Evolutionary conservation across 1,140 invertebrate genomes (phyloP), one percentile per base, ranked within the genome.

Genomic region (Aleiodes sp.): DNA sequence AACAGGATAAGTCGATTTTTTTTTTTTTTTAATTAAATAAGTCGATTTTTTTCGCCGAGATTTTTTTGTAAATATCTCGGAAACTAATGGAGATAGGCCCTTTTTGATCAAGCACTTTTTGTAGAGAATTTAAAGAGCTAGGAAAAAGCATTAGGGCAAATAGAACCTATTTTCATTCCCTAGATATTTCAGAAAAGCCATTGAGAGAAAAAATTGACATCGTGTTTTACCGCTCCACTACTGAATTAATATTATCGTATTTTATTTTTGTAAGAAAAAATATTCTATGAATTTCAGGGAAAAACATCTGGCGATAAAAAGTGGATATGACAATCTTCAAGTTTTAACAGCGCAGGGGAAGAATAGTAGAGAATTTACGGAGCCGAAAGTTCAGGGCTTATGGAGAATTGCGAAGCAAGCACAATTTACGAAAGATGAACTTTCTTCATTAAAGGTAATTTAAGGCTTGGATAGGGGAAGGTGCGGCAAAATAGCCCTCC

Each of bases 301-400:
- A 10, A 93, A 93, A 77, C 92, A 96, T 81, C 86, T 89, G 39
- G 91, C 92, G 37, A 84, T 98, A 8, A 91, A 93, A 77, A 91
- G 93, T 79, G 92, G 92, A 64, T 96, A 92, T 80, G 93, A 96
- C 78, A 90, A 90, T 57, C 84, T 98, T 28, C 91, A 94, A 73
- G 88, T 91, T 59, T 81, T 93, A 43, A 88, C 94, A 14, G 89
- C 91, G 9, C 90, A 89, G 84, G 92, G 92, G 16, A 92, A 93
- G 0, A 90, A 91, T 66, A 93, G 92, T 72, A 91, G 90, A 79
- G 94, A 96, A 73, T 98, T 98, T 82, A 88, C 94, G 16, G 95
- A 98, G 78, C 93, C 93, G 0, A 94, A 95, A 87, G 95, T 97
- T 2, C 92, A 95, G 83, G 91, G 91, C 4, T 84, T 98, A 28